Conservation (phyloP, 1,140 invertebrate species). For the Lepidostoma basale region DNA sequence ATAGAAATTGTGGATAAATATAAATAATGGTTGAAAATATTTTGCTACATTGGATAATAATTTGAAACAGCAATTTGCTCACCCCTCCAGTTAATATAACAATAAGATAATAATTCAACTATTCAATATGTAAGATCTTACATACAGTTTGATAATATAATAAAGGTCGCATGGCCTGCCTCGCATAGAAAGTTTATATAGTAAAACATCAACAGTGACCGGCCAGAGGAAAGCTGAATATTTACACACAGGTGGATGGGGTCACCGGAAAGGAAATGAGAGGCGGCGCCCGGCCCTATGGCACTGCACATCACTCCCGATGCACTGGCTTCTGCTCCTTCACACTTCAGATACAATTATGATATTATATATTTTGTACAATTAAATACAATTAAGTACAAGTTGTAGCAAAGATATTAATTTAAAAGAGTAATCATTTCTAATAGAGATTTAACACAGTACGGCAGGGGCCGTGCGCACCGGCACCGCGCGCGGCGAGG, state of each 20-base stretch:
- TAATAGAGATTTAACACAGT: constrained; percentile 42
- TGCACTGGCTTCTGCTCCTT: constrained; percentile 48
- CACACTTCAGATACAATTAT: constrained; percentile 58
- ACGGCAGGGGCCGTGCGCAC: too few relatives aligned
- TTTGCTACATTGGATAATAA: constrained; percentile 19
- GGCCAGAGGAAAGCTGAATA: constrained; percentile 3
- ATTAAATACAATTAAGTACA: constrained; percentile 66
- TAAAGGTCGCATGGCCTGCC: background rate
- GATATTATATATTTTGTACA: constrained; percentile 64
- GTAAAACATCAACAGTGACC: constrained; percentile 20
- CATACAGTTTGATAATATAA: constrained; percentile 13
- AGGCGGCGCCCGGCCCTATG: constrained; percentile 58
- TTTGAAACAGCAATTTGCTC: constrained; percentile 14
- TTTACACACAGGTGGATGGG: constrained; percentile 17
- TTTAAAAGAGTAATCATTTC: constrained; percentile 61
- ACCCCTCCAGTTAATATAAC: background rate
- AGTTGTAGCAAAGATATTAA: constrained; percentile 64
- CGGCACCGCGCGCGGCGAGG: too few relatives aligned
- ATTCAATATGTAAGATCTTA: constrained; percentile 22
- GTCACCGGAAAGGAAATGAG: constrained; percentile 44
- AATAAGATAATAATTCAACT: constrained; percentile 14
- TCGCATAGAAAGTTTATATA: constrained; percentile 13
- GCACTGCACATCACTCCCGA: constrained; percentile 49
- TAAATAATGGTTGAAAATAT: constrained; percentile 30
- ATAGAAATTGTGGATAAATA: constrained; percentile 28